Conservation (phyloP, 1,140 invertebrate genomes). For the Periplaneta americana region DNA sequence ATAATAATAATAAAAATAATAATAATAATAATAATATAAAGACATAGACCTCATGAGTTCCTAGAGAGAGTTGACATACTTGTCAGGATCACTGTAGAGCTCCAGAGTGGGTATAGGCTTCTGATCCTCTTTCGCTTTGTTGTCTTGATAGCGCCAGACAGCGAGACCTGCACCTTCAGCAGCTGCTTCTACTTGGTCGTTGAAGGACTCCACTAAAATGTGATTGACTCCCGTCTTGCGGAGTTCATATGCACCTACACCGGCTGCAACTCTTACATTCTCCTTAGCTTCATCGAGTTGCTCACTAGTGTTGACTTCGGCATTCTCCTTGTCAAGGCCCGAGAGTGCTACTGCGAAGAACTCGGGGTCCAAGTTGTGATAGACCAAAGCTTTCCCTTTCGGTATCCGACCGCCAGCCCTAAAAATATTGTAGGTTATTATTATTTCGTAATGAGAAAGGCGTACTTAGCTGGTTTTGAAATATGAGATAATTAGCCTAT, state of each 20-base stretch:
- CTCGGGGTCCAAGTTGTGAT: constrained; percentile 54
- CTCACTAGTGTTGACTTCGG: constrained; percentile 55
- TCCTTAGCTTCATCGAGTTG: constrained; percentile 63
- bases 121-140: constrained; percentile 47
- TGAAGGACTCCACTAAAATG: constrained; percentile 64
- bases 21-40: no score
- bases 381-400: constrained; percentile 47
- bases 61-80: no score
- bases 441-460: no score
- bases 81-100: constrained; percentile 38
- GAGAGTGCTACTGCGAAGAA: constrained; percentile 60
- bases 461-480: no score
- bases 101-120: constrained; percentile 42
- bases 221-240: constrained; percentile 48
- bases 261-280: constrained; percentile 53
- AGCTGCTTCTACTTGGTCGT: constrained; percentile 65
- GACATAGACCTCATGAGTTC: no score
- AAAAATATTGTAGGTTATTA: no score
- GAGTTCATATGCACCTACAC: constrained; percentile 49
- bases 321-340: constrained; percentile 58
- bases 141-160: constrained; percentile 59
- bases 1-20: no score
- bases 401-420: not conserved
- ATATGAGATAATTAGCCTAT: no score
- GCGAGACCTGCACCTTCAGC: constrained; percentile 63